Percentiles rank a stretch among this genome's conserved stretches.
Evolutionary conservation across 2,888 invertebrate species (phyloP).

Genomic region (Himalopsyche japonica): DNA sequence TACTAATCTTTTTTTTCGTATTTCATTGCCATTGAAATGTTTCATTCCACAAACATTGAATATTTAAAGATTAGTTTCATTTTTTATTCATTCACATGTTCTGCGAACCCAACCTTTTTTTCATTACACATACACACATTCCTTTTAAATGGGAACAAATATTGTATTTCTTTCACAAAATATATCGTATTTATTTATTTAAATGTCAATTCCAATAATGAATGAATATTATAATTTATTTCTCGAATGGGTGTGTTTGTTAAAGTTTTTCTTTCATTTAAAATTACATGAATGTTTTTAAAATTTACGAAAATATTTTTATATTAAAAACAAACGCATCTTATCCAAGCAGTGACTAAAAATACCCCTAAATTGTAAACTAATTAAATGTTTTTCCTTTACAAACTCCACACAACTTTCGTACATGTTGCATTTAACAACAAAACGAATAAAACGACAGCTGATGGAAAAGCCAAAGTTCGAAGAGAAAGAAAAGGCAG

Average conservation of each 20-base stretch:
- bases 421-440: neutral
- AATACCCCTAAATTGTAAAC: neutral
- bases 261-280: too few species aligned
- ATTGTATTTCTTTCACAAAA: too few species aligned
- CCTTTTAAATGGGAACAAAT: too few species aligned
- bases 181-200: too few species aligned
- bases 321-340: neutral
- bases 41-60: neutral
- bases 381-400: neutral
- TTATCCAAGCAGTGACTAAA: neutral
- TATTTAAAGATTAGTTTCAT: neutral
- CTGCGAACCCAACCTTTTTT: too few species aligned
- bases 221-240: too few species aligned
- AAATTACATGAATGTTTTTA: too few species aligned
- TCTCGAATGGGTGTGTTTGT: too few species aligned
- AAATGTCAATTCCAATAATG: too few species aligned
- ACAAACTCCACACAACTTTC: neutral
- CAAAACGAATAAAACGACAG: slow-evolving; percentile 8
- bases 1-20: neutral
- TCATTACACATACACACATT: too few species aligned
- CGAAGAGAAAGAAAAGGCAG: slow-evolving; percentile 22
- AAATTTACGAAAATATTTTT: neutral
- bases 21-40: neutral
- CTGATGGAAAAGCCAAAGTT: slow-evolving; percentile 8
- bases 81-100: neutral